Percentiles rank a stretch among this genome's conserved stretches.
Evolutionary conservation across 2,113 vertebrate species (phyloP).

Genomic region (Cyanoramphus novaezelandiae): DNA sequence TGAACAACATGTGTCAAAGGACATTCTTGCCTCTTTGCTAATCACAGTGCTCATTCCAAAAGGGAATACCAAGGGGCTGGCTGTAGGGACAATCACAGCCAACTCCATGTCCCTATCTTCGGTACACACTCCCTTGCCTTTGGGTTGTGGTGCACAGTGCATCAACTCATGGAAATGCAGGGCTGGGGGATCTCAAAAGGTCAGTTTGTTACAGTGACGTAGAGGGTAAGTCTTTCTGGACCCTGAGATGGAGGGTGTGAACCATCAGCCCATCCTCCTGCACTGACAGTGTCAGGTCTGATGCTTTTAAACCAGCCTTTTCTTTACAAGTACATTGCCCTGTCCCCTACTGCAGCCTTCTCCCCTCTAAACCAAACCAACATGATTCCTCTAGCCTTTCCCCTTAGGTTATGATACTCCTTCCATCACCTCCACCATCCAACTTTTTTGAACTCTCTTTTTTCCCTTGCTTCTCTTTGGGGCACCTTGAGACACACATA

Average conservation of each 20-base stretch:
- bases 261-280: not conserved
- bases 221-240: not conserved
- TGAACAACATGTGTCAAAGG: not conserved
- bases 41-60: not conserved
- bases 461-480: not conserved
- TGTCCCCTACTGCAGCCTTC: not conserved
- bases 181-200: not conserved
- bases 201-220: not conserved
- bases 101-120: fast-evolving
- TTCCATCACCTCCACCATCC: not conserved
- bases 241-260: not conserved
- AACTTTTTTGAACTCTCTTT: not conserved
- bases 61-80: fast-evolving
- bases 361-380: not conserved
- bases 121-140: not conserved
- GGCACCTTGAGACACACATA: not conserved
- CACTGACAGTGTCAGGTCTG: fast-evolving
- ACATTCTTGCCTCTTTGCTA: not conserved
- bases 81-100: not conserved
- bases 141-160: not conserved
- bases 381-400: not conserved
- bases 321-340: not conserved
- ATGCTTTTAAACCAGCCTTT: not conserved
- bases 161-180: not conserved
- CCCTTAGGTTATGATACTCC: not conserved